Evolutionary conservation across 2,113 vertebrate species (phyloP).

Genomic region (Austrofundulus limnaeus): DNA sequence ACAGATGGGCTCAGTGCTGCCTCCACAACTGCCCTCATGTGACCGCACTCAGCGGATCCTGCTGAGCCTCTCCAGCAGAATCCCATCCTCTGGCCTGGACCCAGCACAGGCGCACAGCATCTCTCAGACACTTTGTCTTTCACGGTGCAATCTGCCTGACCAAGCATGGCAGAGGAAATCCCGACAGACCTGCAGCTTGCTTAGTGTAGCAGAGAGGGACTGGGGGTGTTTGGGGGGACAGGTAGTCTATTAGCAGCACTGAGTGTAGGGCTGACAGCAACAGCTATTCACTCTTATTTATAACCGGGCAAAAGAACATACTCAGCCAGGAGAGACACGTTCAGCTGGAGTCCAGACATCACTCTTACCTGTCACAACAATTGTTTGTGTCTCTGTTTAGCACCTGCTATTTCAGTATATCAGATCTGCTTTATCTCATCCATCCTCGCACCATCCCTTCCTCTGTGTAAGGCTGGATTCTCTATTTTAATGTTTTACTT

Average conservation of each 20-base stretch:
- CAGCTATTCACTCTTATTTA: conserved; percentile 61
- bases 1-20: conserved; percentile 34
- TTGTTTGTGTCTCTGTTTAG: not conserved
- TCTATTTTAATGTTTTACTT: not conserved
- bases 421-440: too few relatives aligned
- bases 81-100: conserved; percentile 19
- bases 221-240: conserved; percentile 1
- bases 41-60: conserved; percentile 10
- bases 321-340: conserved; percentile 21
- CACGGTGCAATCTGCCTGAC: conserved; percentile 22
- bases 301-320: conserved; percentile 36
- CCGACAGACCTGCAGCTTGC: conserved; percentile 37
- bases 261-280: conserved; percentile 35
- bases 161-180: conserved; percentile 57
- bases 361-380: conserved; percentile 20
- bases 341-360: conserved; percentile 35
- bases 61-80: conserved; percentile 35
- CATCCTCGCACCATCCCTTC: not conserved
- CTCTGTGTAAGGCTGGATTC: conserved; percentile 8
- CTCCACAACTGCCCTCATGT: conserved; percentile 33
- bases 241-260: conserved; percentile 57
- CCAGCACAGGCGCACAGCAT: conserved; percentile 1
- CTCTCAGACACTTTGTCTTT: conserved; percentile 25
- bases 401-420: too few relatives aligned
- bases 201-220: conserved; percentile 19